Evolutionary conservation across 2,113 vertebrate species (phyloP), one percentile per base, ranked within the genome.

Genomic region (Melanerpes aurifrons): DNA sequence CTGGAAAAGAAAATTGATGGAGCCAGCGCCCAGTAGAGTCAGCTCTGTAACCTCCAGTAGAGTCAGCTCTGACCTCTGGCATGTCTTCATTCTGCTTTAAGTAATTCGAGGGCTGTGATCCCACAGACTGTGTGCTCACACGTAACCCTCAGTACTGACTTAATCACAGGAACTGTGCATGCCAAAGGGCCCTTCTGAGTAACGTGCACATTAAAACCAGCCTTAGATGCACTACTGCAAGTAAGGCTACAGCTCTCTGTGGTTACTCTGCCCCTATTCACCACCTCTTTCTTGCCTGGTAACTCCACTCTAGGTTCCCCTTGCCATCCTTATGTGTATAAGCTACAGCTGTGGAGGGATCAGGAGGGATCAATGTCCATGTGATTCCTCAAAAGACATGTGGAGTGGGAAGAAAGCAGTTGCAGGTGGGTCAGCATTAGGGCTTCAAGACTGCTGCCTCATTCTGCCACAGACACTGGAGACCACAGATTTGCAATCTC

Each of bases 61-160:
- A 25, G 50, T 25, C 50, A 13, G 50, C 50, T 53, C 50, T 53
- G 50, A 53, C 50, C 48, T 53, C 50, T 53, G 50, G 50, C 50
- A 53, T 45, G 22, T 53, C 26, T 90, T 89, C 26, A 62, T 47
- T 88, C 25, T 62, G 20, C 62, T 82, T 80, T 68, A 82, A 89
- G 74, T 73, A 37, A 82, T 82, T 20, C 37, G 72, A 80, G 32
- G 56, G 31, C 45, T 89, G 82, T 76, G 68, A 92, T 87, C 29
- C 75, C 24, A 31, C 58, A 53, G 63, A 53, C 75, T 70, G 28
- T 10, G 28, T 79, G 77, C 22, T 83, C 54, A 74, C 48, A 85
- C 22, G 29, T 28, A 64, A 82, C 57, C 50, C 32, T 48, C 37
- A 57, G 45, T 19, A 45, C 31, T 71, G 68, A 63, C 25, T 62